A percentile compares a stretch with the other conserved stretches of the same genome.
phyloP scores from a whole-genome alignment of 2,113 vertebrate genomes.

The Platysternon megacephalum region DNA sequence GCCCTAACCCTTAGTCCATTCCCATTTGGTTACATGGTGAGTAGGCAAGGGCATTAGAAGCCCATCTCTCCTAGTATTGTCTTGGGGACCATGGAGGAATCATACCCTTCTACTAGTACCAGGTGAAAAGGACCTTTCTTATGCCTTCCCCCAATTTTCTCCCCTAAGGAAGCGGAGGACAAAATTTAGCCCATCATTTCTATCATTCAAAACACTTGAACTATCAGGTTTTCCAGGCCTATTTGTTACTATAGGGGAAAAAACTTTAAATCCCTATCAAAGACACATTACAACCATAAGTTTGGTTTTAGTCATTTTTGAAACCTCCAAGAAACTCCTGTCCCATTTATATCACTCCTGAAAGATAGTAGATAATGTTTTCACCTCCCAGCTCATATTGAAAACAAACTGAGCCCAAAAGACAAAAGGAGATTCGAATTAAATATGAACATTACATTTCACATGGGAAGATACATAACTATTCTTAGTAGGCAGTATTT shows the following conservation, averaged over 20 bases:
- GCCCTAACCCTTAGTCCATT: neutral
- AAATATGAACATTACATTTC: neutral
- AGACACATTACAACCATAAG: rapidly evolving
- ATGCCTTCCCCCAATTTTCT: neutral
- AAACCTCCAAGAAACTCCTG: neutral
- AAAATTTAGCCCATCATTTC: rapidly evolving
- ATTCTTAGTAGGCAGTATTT: neutral
- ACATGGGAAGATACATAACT: neutral
- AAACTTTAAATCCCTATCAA: neutral
- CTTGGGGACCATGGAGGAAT: neutral
- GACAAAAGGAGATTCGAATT: neutral
- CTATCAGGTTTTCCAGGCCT: neutral
- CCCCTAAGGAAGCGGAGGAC: neutral
- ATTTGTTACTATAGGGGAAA: neutral
- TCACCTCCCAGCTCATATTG: too few species aligned
- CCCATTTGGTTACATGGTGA: neutral
- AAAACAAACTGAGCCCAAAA: neutral
- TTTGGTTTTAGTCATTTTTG: neutral
- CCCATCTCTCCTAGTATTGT: neutral
- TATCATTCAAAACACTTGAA: neutral
- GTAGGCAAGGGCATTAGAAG: neutral
- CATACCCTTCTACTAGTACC: neutral
- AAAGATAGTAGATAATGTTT: too few species aligned
- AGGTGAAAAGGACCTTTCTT: neutral
- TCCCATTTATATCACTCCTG: neutral